These are phyloP conservation scores for Helicoverpa assulta DNA, from an alignment of 2,888 invertebrate genomes.

Conservation along the genomic window DNA sequence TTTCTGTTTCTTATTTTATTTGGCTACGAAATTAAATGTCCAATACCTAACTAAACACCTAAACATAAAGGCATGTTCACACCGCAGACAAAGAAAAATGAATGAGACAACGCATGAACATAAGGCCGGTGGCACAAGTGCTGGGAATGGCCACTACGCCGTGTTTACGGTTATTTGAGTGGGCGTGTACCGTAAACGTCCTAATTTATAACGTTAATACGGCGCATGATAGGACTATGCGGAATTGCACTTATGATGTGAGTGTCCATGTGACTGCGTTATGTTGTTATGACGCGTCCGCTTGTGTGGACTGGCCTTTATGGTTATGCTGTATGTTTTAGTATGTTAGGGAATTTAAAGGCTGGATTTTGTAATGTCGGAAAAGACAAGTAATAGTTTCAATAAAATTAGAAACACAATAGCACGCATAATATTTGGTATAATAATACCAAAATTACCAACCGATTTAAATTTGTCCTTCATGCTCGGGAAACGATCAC, in stretches of 20 bases:
- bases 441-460: no score
- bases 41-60: conserved; percentile 4
- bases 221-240: conserved; percentile 70
- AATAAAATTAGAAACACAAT: neutral
- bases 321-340: conserved; percentile 1
- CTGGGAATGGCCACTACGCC: conserved; percentile 79
- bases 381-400: neutral
- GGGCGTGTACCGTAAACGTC: conserved; percentile 79
- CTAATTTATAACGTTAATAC: conserved; percentile 90
- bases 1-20: neutral
- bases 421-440: no score
- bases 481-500: no score
- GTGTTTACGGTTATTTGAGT: conserved; percentile 88
- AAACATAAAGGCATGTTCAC: conserved; percentile 54
- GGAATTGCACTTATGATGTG: conserved; percentile 69
- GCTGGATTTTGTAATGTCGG: no score
- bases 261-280: conserved; percentile 36
- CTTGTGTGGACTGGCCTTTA: conserved; percentile 25
- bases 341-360: neutral
- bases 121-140: conserved; percentile 80
- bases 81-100: conserved; percentile 71
- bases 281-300: conserved; percentile 18
- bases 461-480: no score
- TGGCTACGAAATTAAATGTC: conserved; percentile 14
- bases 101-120: conserved; percentile 73